These are phyloP conservation scores for Cinclus cinclus DNA, from an alignment of 2,113 vertebrate species.

Conservation along the genomic window DNA sequence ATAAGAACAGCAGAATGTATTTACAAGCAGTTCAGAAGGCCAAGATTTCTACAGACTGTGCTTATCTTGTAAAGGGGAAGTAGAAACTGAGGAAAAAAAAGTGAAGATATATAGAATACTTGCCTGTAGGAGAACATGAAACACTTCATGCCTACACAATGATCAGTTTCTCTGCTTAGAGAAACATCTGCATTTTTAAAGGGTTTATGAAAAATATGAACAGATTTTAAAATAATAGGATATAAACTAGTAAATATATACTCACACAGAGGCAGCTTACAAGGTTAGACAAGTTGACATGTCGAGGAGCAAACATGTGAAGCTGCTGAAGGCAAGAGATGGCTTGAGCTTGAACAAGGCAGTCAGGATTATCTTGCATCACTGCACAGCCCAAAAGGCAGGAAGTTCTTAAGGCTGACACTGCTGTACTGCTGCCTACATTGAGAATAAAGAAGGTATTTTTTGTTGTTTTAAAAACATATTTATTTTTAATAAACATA, in stretches of 20 bases:
- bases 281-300: constrained; percentile 86
- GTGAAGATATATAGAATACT: neutral
- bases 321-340: constrained; percentile 94
- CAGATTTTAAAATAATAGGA: neutral
- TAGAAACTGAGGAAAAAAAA: neutral
- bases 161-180: neutral
- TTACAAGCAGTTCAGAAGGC: neutral
- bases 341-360: constrained; percentile 87
- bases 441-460: neutral
- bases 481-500: neutral
- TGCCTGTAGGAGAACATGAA: neutral
- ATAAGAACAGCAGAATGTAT: neutral
- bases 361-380: constrained; percentile 88
- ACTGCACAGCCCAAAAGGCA: constrained; percentile 86
- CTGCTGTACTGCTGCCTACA: constrained; percentile 72
- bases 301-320: constrained; percentile 92
- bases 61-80: neutral
- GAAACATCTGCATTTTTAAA: neutral
- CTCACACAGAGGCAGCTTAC: constrained; percentile 92
- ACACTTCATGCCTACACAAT: neutral
- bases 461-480: neutral
- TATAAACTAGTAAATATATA: constrained; percentile 34
- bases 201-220: neutral
- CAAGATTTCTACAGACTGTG: neutral
- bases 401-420: constrained; percentile 80